Evolutionary conservation across 2,888 invertebrate genomes (phyloP).

Genomic region (Pomacea canaliculata): DNA sequence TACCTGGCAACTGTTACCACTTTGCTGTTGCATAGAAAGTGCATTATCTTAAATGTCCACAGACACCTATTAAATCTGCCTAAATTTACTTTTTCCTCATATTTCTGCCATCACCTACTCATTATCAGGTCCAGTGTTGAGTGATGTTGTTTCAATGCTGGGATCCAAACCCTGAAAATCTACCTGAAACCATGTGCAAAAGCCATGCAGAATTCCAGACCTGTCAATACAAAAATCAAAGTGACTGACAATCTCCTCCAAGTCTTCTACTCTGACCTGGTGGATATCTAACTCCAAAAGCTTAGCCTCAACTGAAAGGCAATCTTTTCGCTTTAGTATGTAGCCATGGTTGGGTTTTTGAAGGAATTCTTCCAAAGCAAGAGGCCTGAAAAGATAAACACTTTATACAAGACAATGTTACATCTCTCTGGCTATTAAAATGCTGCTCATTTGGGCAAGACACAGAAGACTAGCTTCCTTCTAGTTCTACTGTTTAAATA

Average conservation of each 20-base stretch:
- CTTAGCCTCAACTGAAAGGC: constrained; percentile 33
- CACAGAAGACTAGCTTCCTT: too few relatives aligned
- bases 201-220: constrained; percentile 44
- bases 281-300: constrained; percentile 41
- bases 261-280: constrained; percentile 35
- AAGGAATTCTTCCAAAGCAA: constrained; percentile 41
- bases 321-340: constrained; percentile 36
- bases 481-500: neutral
- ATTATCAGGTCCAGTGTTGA: constrained; percentile 48
- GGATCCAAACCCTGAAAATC: constrained; percentile 39
- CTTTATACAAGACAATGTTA: neutral
- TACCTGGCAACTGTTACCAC: too few relatives aligned
- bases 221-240: constrained; percentile 41
- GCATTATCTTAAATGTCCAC: too few relatives aligned
- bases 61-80: too few relatives aligned
- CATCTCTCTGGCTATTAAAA: too few relatives aligned
- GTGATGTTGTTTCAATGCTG: constrained; percentile 28
- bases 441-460: too few relatives aligned
- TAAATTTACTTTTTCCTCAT: too few relatives aligned
- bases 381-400: constrained; percentile 32
- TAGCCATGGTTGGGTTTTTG: constrained; percentile 44
- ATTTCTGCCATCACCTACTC: constrained; percentile 37
- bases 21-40: too few relatives aligned
- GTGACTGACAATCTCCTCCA: constrained; percentile 40
- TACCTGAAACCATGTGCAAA: constrained; percentile 51